phyloP scores from a whole-genome alignment of 2,113 vertebrate species.

The Alligator sinensis region DNA sequence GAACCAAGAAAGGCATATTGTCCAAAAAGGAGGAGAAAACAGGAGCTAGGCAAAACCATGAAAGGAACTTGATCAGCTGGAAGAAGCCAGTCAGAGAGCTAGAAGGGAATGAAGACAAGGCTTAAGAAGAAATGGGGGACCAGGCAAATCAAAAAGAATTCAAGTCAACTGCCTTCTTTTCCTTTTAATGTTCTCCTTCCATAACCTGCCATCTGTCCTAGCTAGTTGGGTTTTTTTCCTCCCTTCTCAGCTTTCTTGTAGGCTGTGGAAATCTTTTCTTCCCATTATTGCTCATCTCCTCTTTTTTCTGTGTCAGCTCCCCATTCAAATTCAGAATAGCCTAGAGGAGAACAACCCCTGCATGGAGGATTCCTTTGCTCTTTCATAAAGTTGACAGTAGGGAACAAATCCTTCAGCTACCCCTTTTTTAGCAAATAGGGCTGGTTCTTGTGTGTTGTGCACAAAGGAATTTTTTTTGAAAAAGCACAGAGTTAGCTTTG shows the following conservation, averaged over 20 bases:
- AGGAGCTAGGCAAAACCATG: neutral
- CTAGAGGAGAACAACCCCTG: neutral
- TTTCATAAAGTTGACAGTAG: neutral
- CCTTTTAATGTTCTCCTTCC: no score
- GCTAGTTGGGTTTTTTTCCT: neutral
- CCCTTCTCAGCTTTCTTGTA: neutral
- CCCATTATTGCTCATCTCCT: neutral
- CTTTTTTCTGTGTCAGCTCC: neutral
- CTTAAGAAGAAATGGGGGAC: neutral
- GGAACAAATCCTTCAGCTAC: neutral
- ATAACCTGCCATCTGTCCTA: no score
- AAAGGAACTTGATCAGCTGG: neutral
- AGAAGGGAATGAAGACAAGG: neutral
- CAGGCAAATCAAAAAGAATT: neutral
- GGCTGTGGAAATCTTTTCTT: no score
- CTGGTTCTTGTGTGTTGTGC: neutral
- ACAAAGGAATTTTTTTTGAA: neutral
- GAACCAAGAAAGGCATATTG: neutral
- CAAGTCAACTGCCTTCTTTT: rapidly evolving
- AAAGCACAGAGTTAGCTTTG: no score
- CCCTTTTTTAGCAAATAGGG: neutral
- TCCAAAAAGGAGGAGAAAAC: neutral
- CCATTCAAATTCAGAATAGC: neutral
- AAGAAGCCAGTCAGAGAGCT: neutral
- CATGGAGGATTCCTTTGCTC: neutral